phyloP scores from a whole-genome alignment of 2,113 vertebrate genomes.

The Osmerus eperlanus region DNA sequence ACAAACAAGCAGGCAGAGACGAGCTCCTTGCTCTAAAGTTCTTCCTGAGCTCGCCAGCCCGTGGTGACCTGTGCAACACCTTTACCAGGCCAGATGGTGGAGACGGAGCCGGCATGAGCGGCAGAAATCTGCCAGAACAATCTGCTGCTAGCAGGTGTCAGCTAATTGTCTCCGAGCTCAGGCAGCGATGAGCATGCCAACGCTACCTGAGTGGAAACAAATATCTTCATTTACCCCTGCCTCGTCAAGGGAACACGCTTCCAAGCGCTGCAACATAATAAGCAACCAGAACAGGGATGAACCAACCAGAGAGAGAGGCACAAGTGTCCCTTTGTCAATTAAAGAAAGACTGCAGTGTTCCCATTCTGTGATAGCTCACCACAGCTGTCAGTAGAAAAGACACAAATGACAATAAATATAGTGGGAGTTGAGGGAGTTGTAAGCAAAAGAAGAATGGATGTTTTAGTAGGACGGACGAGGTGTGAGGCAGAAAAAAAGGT shows the following conservation, averaged over 20 bases:
- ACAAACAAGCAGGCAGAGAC: constrained; percentile 3
- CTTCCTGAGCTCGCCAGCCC: constrained; percentile 57
- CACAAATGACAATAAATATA: constrained; percentile 27
- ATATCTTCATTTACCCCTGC: constrained; percentile 74
- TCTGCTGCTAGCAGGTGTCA: constrained; percentile 90
- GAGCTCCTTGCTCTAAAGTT: constrained; percentile 2
- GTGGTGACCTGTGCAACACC: constrained; percentile 85
- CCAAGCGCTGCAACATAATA: constrained; percentile 49
- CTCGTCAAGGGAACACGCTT: constrained; percentile 49
- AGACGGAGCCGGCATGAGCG: constrained; percentile 78
- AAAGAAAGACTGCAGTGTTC: constrained; percentile 40
- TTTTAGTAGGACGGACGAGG: background rate
- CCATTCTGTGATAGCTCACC: constrained; percentile 18
- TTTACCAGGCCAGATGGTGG: constrained; percentile 87
- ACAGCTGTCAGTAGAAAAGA: constrained; percentile 38
- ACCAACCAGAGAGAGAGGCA: constrained; percentile 20
- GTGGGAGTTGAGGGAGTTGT: background rate
- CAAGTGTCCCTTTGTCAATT: constrained; percentile 60
- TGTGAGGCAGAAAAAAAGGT: background rate
- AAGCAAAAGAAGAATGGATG: background rate
- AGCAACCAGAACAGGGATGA: constrained; percentile 29
- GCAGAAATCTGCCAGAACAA: constrained; percentile 88
- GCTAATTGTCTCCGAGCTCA: constrained; percentile 87
- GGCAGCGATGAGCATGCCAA: constrained; percentile 74
- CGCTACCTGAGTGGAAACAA: constrained; percentile 78